Evolutionary conservation across 2,113 vertebrate species (phyloP).

Genomic region (Ictidomys tridecemlineatus): DNA sequence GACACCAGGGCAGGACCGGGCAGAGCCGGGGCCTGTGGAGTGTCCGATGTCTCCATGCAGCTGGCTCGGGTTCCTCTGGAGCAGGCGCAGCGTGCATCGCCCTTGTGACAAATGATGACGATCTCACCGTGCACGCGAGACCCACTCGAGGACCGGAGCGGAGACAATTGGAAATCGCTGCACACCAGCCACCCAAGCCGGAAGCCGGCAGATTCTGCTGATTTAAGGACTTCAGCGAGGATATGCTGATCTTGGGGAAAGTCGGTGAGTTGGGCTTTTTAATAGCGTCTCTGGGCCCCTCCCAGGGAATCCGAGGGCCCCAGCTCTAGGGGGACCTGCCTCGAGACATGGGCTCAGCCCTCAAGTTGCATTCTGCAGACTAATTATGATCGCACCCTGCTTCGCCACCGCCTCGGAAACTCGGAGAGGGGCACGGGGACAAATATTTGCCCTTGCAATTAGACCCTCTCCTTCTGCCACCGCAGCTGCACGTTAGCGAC

Average conservation of each 20-base stretch:
- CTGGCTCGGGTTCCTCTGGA: accelerated
- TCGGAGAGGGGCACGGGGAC: neutral
- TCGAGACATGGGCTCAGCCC: accelerated
- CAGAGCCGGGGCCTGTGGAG: neutral
- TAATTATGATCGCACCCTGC: neutral
- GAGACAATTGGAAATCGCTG: neutral
- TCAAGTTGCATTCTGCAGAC: neutral
- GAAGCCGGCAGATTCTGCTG: constrained; percentile 60
- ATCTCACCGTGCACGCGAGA: constrained; percentile 46
- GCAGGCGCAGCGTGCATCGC: neutral
- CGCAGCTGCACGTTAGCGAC: neutral
- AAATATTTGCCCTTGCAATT: neutral
- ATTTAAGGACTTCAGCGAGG: constrained; percentile 55
- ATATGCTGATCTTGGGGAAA: constrained; percentile 75
- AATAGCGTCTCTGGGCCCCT: constrained; percentile 21
- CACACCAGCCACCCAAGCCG: neutral
- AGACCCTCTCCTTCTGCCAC: neutral
- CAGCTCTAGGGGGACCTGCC: neutral
- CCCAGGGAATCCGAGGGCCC: neutral
- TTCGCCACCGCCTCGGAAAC: neutral
- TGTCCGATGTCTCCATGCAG: neutral
- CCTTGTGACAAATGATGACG: constrained; percentile 42
- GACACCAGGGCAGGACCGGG: neutral
- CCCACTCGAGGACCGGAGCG: neutral
- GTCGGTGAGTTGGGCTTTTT: constrained; percentile 21